Base-by-base conservation (phyloP, 2,113 vertebrate species). In the Nothocercus nigrocapillus region DNA sequence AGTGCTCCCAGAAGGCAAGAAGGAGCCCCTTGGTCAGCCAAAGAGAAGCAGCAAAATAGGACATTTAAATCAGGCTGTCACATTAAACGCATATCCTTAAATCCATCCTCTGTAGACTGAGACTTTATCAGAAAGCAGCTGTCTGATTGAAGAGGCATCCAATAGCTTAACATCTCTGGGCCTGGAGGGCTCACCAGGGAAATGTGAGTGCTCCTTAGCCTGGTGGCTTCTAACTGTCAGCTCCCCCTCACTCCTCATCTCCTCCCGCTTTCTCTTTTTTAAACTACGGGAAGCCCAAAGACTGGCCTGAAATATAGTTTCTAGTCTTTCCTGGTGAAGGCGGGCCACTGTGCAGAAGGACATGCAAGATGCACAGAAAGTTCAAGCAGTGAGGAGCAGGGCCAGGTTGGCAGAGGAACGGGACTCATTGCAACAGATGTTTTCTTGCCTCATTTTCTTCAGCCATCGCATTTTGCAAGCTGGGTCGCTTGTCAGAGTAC, bases 391-490 rank as follows among this genome's bases (percentile, higher is more conserved):
- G 36, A 70, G 49, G 36, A 83, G 62, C 32, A 40, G n/a, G 59
- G 32, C 67, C 53, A 53, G 58, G 28, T 56, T 7, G 7, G 14
- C 14, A 34, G 73, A 59, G 73, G 67, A 88, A 36, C 25, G 30
- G 40, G 70, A 89, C 32, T 81, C 18, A 32, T 86, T 92, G 38
- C 70, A 85, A 73, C 32, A 68, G 16, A 77, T 85, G 91, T 92
- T 95, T 91, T 70, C 89, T 94, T 94, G 75, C 89, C 76, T 63
- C 89, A 82, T 63, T 95, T 91, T 85, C 87, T 82, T 80, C 54
- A 88, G 3, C n/a, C 51, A 7, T 44, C 25, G n/a, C 34, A 53
- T 76, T 93, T 86, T 44, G 53, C 38, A 76, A 86, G 24, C 61
- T 75, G 59, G 42, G n/a, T 1, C 62, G 64, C 64, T 95, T 91